Percentiles rank a stretch among this genome's conserved stretches.
Evolutionary conservation across 2,888 invertebrate species (phyloP).

Genomic region (Ectemnius continuus): DNA sequence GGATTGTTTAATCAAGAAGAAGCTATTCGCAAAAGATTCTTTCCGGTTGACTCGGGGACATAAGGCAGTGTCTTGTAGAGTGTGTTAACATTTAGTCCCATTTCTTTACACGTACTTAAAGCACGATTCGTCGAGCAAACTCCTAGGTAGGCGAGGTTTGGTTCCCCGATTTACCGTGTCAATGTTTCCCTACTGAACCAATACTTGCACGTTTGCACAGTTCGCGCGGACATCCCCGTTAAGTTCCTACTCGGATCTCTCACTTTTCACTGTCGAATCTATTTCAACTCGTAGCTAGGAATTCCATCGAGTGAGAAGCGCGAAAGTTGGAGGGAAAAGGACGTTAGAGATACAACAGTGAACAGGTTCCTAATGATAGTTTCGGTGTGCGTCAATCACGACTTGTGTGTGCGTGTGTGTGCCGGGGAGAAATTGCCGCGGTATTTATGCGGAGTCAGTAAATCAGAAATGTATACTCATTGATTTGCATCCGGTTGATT

Average conservation of each 20-base stretch:
- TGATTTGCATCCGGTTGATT: neutral
- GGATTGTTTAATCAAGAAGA: too few relatives aligned
- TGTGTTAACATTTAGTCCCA: conserved; percentile 32
- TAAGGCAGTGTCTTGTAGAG: neutral
- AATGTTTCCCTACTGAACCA: conserved; percentile 56
- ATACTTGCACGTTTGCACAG: conserved; percentile 52
- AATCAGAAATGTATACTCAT: conserved; percentile 9
- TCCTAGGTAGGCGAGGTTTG: conserved; percentile 50
- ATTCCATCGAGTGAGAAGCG: too few relatives aligned
- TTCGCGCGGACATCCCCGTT: conserved; percentile 50
- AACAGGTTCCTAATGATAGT: neutral
- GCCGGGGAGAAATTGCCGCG: conserved; percentile 13
- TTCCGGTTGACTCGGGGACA: conserved; percentile 6
- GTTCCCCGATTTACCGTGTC: conserved; percentile 48
- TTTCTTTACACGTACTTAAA: conserved; percentile 32
- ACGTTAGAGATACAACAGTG: too few relatives aligned
- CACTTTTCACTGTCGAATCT: neutral
- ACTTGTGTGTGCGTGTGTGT: neutral
- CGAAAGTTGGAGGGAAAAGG: too few relatives aligned
- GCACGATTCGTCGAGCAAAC: conserved; percentile 37
- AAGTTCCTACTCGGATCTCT: conserved; percentile 5
- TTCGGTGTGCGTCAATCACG: conserved; percentile 17
- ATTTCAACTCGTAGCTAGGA: too few relatives aligned
- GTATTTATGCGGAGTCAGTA: conserved; percentile 11
- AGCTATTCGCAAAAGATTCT: neutral